Percentiles rank a stretch among this genome's conserved stretches.
phyloP scores from a whole-genome alignment of 2,797 vertebrate species.

The Tolypeutes matacus region DNA sequence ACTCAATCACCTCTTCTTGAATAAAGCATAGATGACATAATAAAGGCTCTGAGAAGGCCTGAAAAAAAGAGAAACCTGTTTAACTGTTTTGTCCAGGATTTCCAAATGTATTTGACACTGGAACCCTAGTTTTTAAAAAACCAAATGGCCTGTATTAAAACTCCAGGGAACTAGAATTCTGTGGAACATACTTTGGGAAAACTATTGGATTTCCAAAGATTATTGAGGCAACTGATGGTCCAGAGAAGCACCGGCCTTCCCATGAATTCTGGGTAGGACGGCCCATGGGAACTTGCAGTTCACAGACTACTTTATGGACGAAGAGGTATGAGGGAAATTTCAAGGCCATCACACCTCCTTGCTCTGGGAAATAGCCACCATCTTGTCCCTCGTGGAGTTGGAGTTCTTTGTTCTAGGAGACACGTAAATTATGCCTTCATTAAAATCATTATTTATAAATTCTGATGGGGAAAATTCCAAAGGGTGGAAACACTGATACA shows the following conservation, averaged over 20 bases:
- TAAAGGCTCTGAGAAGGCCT: neutral
- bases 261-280: neutral
- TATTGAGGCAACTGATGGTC: neutral
- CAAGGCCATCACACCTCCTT: neutral
- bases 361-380: neutral
- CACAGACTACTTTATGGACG: neutral
- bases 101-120: neutral
- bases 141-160: neutral
- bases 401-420: slow-evolving; percentile 46
- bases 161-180: neutral
- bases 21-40: neutral
- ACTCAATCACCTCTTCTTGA: neutral
- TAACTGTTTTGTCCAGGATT: slow-evolving; percentile 1
- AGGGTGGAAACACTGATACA: neutral
- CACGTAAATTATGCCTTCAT: neutral
- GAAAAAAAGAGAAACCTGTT: neutral
- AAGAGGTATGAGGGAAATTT: neutral
- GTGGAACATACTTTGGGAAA: neutral
- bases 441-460: slow-evolving; percentile 19
- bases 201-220: neutral
- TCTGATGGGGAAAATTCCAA: slow-evolving; percentile 8
- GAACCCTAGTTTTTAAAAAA: neutral
- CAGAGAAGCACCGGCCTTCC: neutral
- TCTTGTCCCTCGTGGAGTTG: neutral
- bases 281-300: no score